Percentiles rank a stretch among this genome's conserved stretches.
These are phyloP conservation scores for Alexandromys fortis DNA, from an alignment of 2,113 vertebrate species.

Conservation along the genomic window DNA sequence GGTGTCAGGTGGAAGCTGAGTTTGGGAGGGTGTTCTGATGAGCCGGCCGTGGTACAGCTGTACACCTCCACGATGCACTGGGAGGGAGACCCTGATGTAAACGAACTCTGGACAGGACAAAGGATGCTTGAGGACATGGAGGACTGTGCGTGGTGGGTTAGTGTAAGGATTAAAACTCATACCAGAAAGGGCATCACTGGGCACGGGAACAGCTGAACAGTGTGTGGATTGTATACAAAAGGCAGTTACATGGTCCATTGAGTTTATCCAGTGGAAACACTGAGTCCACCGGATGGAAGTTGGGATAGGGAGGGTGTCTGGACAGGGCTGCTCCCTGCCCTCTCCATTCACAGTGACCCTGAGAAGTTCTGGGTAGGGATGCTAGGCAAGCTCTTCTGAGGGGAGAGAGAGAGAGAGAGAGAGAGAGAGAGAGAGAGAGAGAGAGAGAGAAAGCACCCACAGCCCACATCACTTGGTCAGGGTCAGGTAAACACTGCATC, in stretches of 20 bases:
- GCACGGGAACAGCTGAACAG: background rate
- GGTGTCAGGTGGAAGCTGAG: rapidly evolving
- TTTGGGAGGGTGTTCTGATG: no score
- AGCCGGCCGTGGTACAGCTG: background rate
- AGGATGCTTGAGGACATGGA: background rate
- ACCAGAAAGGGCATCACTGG: rapidly evolving
- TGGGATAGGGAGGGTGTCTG: slow-evolving; percentile 75
- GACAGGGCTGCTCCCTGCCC: no score
- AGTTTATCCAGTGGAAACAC: slow-evolving; percentile 87
- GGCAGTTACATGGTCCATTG: slow-evolving; percentile 85
- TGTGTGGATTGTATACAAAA: slow-evolving; percentile 71
- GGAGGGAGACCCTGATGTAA: no score
- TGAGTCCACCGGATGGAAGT: slow-evolving; percentile 84
- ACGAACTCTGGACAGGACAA: background rate
- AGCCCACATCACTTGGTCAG: no score
- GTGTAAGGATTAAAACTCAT: background rate
- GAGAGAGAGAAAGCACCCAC: background rate
- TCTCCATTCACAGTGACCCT: background rate
- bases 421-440: no score
- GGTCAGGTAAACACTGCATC: background rate
- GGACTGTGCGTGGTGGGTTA: background rate
- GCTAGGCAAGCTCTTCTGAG: background rate
- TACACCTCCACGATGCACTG: rapidly evolving
- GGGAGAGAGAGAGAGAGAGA: no score
- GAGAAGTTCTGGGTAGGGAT: background rate